Base-by-base conservation (phyloP, 2,113 vertebrate genomes). In the Saccopteryx bilineata region DNA sequence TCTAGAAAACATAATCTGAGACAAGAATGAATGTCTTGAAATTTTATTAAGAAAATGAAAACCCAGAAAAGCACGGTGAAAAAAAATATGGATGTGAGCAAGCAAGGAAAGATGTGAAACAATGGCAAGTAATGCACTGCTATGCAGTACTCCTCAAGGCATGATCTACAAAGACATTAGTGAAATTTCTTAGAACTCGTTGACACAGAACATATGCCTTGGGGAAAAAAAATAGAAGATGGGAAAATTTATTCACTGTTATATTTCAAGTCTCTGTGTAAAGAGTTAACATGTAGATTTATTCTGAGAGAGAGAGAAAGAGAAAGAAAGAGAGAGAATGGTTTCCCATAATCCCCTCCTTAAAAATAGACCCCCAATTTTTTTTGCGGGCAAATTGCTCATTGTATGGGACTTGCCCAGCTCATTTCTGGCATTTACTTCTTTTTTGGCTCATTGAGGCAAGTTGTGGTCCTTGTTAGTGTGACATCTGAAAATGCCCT, bases 1-100 rank as follows among this genome's bases (percentile, higher is more conserved):
- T 39, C 12, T 65, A 58, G 28, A 48, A 88, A 93, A 50, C 14
- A 82, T 12, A 28, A 7, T 50, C 26, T 24, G 6, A 60, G 9
- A 12, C 39, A 80, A 78, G 1, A 5, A 39, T 87, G 48, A 28
- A 68, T 58, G 19, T 56, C 18, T 8, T 84, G 26, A 15, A 76
- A 50, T 8, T 81, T 89, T 50, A 72, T 33, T 12, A 86, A 50
- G 28, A 71, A 82, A 83, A 58, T 69, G 11, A 15, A 89, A 95
- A 71, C 5, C 39, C 26, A 76, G 46, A 86, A 11, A 69, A 61
- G 2, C 23, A 69, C 58, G 14, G 5, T 86, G 17, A 8, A 61
- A 84, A 84, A 58, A n/a, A 89, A 81, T 39, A 39, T 39, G 33
- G 10, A 74, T 58, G 9, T 1, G 15, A 50, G 7, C 11, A 39